These are phyloP conservation scores for Elachura formosa DNA, from an alignment of 2,113 vertebrate species.

Conservation along the genomic window DNA sequence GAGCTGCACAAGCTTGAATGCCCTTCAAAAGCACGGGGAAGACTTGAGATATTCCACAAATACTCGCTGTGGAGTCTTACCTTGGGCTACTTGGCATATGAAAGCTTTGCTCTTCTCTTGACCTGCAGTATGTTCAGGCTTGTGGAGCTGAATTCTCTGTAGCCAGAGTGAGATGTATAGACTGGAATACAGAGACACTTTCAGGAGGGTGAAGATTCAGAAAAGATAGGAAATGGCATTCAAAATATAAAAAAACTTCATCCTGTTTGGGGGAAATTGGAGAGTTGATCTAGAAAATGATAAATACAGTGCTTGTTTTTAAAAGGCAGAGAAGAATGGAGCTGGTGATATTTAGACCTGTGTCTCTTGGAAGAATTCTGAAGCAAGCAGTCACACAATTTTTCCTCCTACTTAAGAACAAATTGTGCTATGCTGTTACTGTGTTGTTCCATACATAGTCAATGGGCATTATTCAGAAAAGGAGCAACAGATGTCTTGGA, in stretches of 20 bases:
- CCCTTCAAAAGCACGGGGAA: background rate
- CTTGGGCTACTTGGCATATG: background rate
- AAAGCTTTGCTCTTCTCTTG: background rate
- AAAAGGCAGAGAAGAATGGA: background rate
- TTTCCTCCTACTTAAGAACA: constrained; percentile 4
- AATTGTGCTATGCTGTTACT: constrained; percentile 9
- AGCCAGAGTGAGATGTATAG: background rate
- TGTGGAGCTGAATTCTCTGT: background rate
- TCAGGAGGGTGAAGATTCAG: background rate
- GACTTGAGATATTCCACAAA: background rate
- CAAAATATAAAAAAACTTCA: background rate
- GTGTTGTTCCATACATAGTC: background rate
- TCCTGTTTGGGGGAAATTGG: background rate
- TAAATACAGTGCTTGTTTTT: background rate
- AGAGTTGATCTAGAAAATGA: background rate
- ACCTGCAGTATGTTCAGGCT: background rate
- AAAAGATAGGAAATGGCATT: background rate
- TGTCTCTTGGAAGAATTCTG: background rate
- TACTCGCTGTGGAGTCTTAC: background rate
- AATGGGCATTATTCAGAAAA: background rate
- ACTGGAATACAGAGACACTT: background rate
- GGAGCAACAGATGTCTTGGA: constrained; percentile 1
- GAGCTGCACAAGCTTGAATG: background rate
- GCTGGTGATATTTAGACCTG: background rate
- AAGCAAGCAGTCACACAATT: background rate